These are phyloP conservation scores for Chondrilla cf. caribensis DNA, from an alignment of 37 sponge, comb jelly and placozoan species.

Conservation along the genomic window DNA sequence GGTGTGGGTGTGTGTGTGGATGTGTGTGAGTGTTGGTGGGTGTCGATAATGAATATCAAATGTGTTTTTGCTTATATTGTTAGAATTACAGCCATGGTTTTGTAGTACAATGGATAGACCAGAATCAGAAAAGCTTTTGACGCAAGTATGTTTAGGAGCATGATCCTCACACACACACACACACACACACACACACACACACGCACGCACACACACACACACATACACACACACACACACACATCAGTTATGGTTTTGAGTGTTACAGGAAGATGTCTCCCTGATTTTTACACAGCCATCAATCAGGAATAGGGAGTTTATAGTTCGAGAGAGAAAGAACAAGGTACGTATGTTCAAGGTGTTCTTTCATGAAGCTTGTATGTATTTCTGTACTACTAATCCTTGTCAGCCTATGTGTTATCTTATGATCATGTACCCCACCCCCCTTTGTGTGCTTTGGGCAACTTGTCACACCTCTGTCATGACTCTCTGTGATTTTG, in stretches of 20 bases:
- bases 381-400: too few species aligned
- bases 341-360: constrained; percentile 35
- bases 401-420: too few species aligned
- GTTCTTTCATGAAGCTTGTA: too few species aligned
- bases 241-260: constrained; percentile 8
- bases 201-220: too few species aligned
- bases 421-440: too few species aligned
- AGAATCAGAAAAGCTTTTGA: constrained; percentile 69
- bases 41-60: not conserved
- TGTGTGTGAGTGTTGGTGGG: not conserved
- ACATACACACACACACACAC: too few species aligned
- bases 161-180: too few species aligned
- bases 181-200: too few species aligned
- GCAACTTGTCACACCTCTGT: too few species aligned
- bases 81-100: constrained; percentile 46
- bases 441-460: too few species aligned
- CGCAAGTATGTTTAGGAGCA: constrained; percentile 51
- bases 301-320: constrained; percentile 76
- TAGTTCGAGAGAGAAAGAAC: constrained; percentile 55
- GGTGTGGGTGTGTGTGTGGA: not conserved
- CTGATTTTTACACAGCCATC: constrained; percentile 27
- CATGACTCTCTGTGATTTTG: too few species aligned
- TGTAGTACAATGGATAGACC: constrained; percentile 72
- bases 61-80: not conserved
- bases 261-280: not conserved